Percentiles rank a stretch among this genome's conserved stretches.
Evolutionary conservation across 1,140 invertebrate species (phyloP).

Genomic region (Chrysoperla carnea): DNA sequence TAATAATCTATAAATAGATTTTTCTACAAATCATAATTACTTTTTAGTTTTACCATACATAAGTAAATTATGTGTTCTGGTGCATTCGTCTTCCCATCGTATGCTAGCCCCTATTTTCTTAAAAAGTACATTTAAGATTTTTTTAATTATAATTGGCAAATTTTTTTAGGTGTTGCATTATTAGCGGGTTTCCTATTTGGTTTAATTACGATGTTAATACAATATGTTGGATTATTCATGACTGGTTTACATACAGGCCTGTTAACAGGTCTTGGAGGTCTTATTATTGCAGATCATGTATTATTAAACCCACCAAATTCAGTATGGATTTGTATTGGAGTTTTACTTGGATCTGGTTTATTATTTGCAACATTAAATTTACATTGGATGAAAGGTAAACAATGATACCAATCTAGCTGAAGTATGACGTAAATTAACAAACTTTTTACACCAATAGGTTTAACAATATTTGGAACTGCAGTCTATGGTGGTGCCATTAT

Average conservation of each 20-base stretch:
- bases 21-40: no score
- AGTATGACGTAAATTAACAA: not conserved
- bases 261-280: slow-evolving; percentile 36
- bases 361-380: slow-evolving; percentile 52
- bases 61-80: no score
- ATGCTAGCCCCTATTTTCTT: not conserved
- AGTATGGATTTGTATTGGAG: slow-evolving; percentile 49
- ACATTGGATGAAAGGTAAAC: slow-evolving; percentile 49
- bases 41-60: no score
- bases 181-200: slow-evolving; percentile 61
- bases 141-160: not conserved
- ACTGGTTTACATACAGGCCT: slow-evolving; percentile 65
- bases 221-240: slow-evolving; percentile 69
- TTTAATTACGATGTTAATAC: slow-evolving; percentile 62
- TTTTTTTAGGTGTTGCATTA: slow-evolving; percentile 40
- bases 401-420: not conserved
- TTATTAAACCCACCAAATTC: slow-evolving; percentile 27
- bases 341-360: slow-evolving; percentile 45
- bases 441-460: slow-evolving; percentile 26
- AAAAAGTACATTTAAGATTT: not conserved
- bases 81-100: not conserved
- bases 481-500: slow-evolving; percentile 59
- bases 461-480: slow-evolving; percentile 58
- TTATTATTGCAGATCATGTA: slow-evolving; percentile 36
- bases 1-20: no score